Base-by-base conservation (phyloP, 2,797 vertebrate genomes). In the Odontamblyopus rebecca region DNA sequence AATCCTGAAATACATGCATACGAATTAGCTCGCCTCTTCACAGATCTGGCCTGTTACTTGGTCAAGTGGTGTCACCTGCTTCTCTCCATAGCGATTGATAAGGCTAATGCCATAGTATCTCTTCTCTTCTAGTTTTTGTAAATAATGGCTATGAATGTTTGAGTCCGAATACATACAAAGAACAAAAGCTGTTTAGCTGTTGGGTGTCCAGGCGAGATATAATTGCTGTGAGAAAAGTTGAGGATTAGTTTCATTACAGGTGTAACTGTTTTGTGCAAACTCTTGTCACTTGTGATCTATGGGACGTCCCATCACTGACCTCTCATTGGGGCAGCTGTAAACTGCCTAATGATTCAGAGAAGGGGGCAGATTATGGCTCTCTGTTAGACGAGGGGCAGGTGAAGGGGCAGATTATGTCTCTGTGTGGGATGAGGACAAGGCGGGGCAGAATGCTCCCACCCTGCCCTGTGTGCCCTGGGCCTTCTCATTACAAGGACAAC, bases 321-420 rank as follows among this genome's bases (percentile, higher is more conserved):
- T 89, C 90, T 91, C 85, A 88, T 90, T 79, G 81, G 77, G 67
- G 83, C 84, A 79, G 82, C 81, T 80, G 84, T 85, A 88, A 90
- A 89, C 86, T 81, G 78, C 81, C 89, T 91, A 93, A 93, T 92
- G 91, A 93, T 86, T 80, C 66, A n/a, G 83, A 69, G 73, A 82
- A 72, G 82, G 71, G 80, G 13, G 76, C 70, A 89, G 91, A 93
- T 93, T 91, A 92, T 76, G 82, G 76, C 79, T 78, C 81, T 68
- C 54, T 1, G 75, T 82, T 77, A 82, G 82, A 88, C 73, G 77
- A 71, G 78, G 27, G 76, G 90, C 65, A 84, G 86, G 84, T 81
- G 83, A 38, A 81, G 71, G 81, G 13, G 77, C 71, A 89, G 91
- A 92, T 93, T 91, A 92, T 76, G 82, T 75, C 79, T 79, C 81